Conservation (phyloP, 2,113 vertebrate genomes). For the Engraulis encrasicolus region DNA sequence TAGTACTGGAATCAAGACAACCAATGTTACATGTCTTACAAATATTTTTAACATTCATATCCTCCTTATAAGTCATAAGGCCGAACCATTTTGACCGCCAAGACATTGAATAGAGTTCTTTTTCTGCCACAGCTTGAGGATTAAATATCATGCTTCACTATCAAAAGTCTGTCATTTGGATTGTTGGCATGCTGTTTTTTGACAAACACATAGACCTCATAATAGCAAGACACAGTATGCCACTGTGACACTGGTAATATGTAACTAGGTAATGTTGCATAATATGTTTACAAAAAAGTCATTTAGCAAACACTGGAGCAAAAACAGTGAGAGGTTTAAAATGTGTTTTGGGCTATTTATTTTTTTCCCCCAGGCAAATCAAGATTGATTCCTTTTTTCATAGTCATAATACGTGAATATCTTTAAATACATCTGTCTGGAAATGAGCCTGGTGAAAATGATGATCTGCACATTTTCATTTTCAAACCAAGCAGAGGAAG, state of each 20-base stretch:
- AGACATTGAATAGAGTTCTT: too few species aligned
- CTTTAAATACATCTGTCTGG: neutral
- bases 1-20: too few species aligned
- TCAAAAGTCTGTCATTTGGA: constrained; percentile 5
- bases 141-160: neutral
- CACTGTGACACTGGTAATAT: neutral
- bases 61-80: too few species aligned
- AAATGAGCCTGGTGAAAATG: constrained; percentile 17
- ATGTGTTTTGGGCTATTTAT: neutral
- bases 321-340: neutral
- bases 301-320: neutral
- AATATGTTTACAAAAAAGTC: neutral
- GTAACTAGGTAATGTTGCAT: neutral
- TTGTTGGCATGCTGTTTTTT: neutral
- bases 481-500: constrained; percentile 2
- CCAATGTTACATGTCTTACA: too few species aligned
- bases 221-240: neutral
- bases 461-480: constrained; percentile 30
- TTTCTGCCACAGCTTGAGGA: too few species aligned
- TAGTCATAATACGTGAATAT: neutral
- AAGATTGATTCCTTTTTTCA: neutral
- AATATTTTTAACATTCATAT: too few species aligned
- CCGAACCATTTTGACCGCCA: too few species aligned
- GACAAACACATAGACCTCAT: neutral
- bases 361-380: neutral